Evolutionary conservation across 1,140 invertebrate genomes (phyloP).

Genomic region (Sycophaga agraensis): DNA sequence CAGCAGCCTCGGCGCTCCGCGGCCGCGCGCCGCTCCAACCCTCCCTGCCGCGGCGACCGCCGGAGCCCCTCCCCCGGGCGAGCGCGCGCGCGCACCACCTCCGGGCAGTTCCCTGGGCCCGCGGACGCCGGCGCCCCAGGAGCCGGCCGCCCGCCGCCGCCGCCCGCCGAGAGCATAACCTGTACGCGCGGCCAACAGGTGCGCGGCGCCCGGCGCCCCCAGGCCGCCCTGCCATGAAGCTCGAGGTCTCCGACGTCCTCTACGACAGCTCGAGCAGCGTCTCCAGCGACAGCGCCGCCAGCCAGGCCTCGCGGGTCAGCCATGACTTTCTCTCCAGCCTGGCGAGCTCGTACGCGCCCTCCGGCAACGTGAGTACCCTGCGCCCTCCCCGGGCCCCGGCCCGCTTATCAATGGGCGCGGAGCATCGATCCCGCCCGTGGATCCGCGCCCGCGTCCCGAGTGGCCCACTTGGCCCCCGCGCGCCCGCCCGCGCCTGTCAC

Average conservation of each 20-base stretch:
- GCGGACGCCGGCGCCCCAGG: too few relatives aligned
- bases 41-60: too few relatives aligned
- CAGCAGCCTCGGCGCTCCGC: neutral
- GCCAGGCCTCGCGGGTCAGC: conserved; percentile 18
- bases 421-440: neutral
- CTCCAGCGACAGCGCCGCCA: conserved; percentile 14
- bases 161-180: too few relatives aligned
- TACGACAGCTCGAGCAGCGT: conserved; percentile 28
- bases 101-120: too few relatives aligned
- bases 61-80: too few relatives aligned
- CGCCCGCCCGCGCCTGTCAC: too few relatives aligned
- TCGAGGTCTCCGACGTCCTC: conserved; percentile 13
- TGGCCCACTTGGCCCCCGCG: too few relatives aligned
- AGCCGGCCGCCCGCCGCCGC: too few relatives aligned
- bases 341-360: conserved; percentile 14
- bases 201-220: too few relatives aligned
- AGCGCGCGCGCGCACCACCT: too few relatives aligned
- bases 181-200: too few relatives aligned
- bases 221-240: conserved; percentile 6
- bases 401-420: neutral
- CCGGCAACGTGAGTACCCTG: conserved; percentile 21
- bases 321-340: conserved; percentile 24
- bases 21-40: too few relatives aligned
- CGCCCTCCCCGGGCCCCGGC: neutral
- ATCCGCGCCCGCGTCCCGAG: neutral